Conservation (phyloP, 2,797 vertebrate species). For the Miichthys miiuy region DNA sequence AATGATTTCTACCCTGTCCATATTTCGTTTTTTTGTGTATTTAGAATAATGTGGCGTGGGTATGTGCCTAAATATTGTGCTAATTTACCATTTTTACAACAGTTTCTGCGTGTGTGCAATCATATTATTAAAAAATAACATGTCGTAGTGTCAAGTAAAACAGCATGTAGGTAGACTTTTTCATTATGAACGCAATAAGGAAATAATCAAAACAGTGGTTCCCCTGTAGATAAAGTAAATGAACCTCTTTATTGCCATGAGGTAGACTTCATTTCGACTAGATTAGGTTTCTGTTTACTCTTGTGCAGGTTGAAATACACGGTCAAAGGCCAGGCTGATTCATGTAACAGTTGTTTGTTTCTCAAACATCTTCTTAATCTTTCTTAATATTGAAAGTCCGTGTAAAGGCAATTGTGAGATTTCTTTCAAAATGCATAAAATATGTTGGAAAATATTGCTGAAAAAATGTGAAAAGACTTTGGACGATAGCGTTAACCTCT, state of each 20-base stretch:
- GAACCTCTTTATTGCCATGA: constrained; percentile 65
- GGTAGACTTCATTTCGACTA: constrained; percentile 50
- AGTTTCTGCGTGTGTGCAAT: constrained; percentile 32
- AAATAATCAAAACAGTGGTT: constrained; percentile 55
- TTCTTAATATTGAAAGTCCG: background rate
- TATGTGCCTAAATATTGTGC: constrained; percentile 1
- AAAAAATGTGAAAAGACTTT: too few relatives aligned
- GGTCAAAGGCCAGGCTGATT: constrained; percentile 35
- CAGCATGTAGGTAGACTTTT: constrained; percentile 56
- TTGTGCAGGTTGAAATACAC: constrained; percentile 29
- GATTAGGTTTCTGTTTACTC: constrained; percentile 50
- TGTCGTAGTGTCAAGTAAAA: constrained; percentile 46
- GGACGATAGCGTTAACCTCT: too few relatives aligned
- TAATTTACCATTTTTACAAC: constrained; percentile 38
- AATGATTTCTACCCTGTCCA: constrained; percentile 26
- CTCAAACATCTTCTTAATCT: background rate
- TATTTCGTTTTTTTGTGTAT: constrained; percentile 35
- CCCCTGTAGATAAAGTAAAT: constrained; percentile 71
- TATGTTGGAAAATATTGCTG: too few relatives aligned
- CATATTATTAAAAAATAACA: constrained; percentile 43
- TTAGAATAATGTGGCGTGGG: constrained; percentile 24
- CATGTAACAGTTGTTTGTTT: background rate
- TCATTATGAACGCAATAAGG: constrained; percentile 64
- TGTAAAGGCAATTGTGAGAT: too few relatives aligned
- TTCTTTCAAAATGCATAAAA: too few relatives aligned